These are phyloP conservation scores for Leptopilina boulardi DNA, from an alignment of 1,140 invertebrate species.

Conservation along the genomic window DNA sequence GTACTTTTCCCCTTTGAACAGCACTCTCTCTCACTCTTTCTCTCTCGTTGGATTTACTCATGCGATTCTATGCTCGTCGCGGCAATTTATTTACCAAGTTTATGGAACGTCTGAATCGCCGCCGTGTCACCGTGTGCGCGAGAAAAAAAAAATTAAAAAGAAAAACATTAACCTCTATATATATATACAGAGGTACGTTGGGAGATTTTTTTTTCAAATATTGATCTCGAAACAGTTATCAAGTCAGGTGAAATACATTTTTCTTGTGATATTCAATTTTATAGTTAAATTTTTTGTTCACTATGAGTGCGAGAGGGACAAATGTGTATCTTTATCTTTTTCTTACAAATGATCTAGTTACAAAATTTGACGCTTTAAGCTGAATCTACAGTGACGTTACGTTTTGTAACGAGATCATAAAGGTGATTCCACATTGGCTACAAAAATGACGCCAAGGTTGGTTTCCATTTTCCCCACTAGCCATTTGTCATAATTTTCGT, in stretches of 20 bases:
- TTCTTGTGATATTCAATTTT: background rate
- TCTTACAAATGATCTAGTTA: too few relatives aligned
- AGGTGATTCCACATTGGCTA: too few relatives aligned
- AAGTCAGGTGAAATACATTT: background rate
- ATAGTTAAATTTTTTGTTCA: background rate
- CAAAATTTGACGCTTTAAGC: too few relatives aligned
- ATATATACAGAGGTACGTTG: background rate
- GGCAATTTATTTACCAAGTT: constrained; percentile 32
- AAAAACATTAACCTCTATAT: constrained; percentile 15
- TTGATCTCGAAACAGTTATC: background rate
- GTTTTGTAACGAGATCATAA: too few relatives aligned
- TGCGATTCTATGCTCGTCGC: constrained; percentile 24
- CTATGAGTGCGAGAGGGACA: too few relatives aligned
- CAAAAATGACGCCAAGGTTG: too few relatives aligned
- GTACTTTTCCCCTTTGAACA: constrained; percentile 23
- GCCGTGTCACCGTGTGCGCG: background rate
- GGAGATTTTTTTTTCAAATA: background rate
- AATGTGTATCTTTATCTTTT: too few relatives aligned
- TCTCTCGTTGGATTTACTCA: constrained; percentile 15
- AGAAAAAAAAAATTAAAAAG: background rate
- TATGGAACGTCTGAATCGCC: constrained; percentile 11
- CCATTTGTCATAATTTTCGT: too few relatives aligned
- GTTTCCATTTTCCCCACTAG: too few relatives aligned
- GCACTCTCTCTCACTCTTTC: background rate
- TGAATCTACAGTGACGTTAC: too few relatives aligned